Base-by-base conservation (phyloP, 2,888 invertebrate genomes). In the Byasa hedistus region DNA sequence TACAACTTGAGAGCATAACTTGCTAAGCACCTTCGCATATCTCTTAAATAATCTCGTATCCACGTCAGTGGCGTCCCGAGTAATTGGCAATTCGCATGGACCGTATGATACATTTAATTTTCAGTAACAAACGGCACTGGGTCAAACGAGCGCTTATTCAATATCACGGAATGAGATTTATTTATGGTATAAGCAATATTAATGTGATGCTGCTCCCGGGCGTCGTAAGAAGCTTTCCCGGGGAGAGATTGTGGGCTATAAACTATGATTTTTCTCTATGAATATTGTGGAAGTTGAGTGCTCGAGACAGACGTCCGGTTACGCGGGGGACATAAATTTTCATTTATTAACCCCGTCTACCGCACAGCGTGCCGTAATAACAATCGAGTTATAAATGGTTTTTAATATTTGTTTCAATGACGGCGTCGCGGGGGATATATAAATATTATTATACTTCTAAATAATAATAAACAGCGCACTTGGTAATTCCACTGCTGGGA, bases 191-290 rank as follows among this genome's bases (percentile, higher is more conserved):
- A 83, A 89, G 86, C 86, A 82, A 85, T 83, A 87, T 87, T 81
- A 85, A 87, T 86, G 82, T 72, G 70, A 68, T 73, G 76, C 78
- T 68, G 70, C 72, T 71, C 74, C 71, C 71, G 76, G 71, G 75
- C 69, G 70, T 75, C 77, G 76, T 82, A 81, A 85, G 83, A 77
- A 86, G 86, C 86, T 86, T 87, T 87, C 81, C 77, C 75, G 79
- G 80, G 73, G 74, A 84, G 83, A 85, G 80, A 87, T 87, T 84
- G 86, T 80, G 71, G 71, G 79, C 78, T 82, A 86, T 89, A 88
- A 89, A 90, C 83, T 87, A 89, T 84, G 84, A 89, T 90, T 87
- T 86, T 87, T 81, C 86, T 82, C 79, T 80, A 84, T 85, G 85
- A 85, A 87, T 84, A 85, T 87, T 84, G 82, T 80, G 80, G 77